Base-by-base conservation (phyloP, 2,797 vertebrate genomes). In the Poeciliopsis infans region DNA sequence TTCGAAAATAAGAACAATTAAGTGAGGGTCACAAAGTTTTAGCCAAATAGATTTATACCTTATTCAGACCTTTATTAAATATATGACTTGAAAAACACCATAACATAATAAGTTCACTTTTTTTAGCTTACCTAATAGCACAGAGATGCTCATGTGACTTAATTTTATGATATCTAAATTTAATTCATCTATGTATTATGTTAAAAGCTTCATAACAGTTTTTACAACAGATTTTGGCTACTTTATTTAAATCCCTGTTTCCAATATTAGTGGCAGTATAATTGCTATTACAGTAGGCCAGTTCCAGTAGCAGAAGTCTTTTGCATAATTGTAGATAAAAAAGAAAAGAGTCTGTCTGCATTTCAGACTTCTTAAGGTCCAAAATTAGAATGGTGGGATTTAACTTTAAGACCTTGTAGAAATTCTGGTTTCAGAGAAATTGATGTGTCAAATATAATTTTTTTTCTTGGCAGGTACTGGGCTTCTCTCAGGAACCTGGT, bases 401-500 rank as follows among this genome's bases (percentile, higher is more conserved):
- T 70, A 28, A 28, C 41, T 70, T 70, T 59, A 28, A 68, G 36
- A 68, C 10, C 36, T 68, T 68, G 12, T 41, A 69, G 41, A 45
- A 70, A 70, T n/a, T 5, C 41, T 45, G 6, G 0, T 51, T 74
- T 51, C 66, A 15, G 31, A 12, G 28, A n/a, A 28, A 10, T 70
- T 18, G 51, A 31, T 3, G 23, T 76, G 49, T 74, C 7, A 11
- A 3, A 6, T 75, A 16, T 15, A 2, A 0, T 74, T 36, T 43
- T 76, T 83, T 10, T 83, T 51, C 92, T 92, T 90, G 71, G 53
- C 88, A 99, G 98, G 91, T 99, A 99, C 82, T 99, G 98, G 98
- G 96, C 98, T 10, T 99, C 98, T 80, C 94, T 99, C 75, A 96
- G 98, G 90, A 99, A 99, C 94, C 89, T 99, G 94, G 98, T 99